Percentiles rank a stretch among this genome's conserved stretches.
Conservation (phyloP, 2,113 vertebrate genomes). For the Parus major region DNA sequence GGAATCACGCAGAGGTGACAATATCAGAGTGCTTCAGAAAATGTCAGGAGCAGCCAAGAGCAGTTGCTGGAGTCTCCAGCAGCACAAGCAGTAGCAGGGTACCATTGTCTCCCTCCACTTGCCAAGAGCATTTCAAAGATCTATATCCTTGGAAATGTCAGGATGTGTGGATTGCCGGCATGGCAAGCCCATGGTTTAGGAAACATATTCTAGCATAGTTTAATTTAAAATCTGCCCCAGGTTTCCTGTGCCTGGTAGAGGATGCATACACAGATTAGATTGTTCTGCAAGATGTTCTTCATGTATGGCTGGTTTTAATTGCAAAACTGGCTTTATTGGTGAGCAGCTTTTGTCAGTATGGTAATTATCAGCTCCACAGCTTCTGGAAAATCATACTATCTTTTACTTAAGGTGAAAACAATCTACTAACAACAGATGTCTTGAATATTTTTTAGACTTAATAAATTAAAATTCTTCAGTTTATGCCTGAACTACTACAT, state of each 20-base stretch:
- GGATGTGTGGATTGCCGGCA: not conserved
- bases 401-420: not conserved
- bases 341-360: not conserved
- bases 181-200: not conserved
- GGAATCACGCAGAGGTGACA: not conserved
- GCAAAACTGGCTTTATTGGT: not conserved
- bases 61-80: not conserved
- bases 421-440: not conserved
- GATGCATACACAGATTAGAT: not conserved
- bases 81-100: not conserved
- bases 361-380: not conserved
- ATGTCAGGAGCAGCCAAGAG: not conserved
- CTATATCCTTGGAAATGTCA: not conserved
- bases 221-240: not conserved
- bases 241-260: not conserved
- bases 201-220: not conserved
- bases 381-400: not conserved
- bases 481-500: not conserved
- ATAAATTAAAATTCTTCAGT: not conserved
- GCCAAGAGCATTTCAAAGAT: not conserved
- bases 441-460: not conserved
- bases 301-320: not conserved
- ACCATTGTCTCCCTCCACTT: not conserved
- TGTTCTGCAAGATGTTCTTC: not conserved
- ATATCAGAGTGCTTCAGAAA: not conserved